Conservation (phyloP, 2,888 invertebrate genomes). For the Spodoptera exigua region DNA sequence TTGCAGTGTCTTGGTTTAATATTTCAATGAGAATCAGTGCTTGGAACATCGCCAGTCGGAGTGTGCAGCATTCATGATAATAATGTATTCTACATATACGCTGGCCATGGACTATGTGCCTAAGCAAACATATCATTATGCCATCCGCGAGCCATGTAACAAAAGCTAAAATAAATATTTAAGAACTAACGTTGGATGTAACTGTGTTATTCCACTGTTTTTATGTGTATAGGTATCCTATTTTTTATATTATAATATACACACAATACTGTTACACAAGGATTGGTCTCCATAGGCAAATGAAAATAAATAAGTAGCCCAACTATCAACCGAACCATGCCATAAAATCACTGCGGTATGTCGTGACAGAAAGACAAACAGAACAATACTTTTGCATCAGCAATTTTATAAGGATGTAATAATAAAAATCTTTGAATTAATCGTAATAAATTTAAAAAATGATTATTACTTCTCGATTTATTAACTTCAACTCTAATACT, state of each 20-base stretch:
- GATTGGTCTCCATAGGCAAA: too few relatives aligned
- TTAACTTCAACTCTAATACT: too few relatives aligned
- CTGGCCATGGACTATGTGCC: conserved; percentile 13
- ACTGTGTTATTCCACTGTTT: conserved; percentile 15
- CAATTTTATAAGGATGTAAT: too few relatives aligned
- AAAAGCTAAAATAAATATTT: conserved; percentile 22
- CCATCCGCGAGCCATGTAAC: conserved; percentile 23
- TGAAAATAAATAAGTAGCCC: too few relatives aligned
- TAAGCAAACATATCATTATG: conserved; percentile 40
- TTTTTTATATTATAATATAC: conserved; percentile 5
- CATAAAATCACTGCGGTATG: too few relatives aligned
- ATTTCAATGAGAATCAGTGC: conserved; percentile 86
- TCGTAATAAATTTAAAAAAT: too few relatives aligned
- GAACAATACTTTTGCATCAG: too few relatives aligned
- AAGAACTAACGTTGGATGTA: conserved; percentile 13
- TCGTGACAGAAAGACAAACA: too few relatives aligned
- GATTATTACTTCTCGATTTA: too few relatives aligned
- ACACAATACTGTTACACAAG: too few relatives aligned
- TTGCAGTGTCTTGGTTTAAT: conserved; percentile 87
- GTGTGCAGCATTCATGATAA: conserved; percentile 61
- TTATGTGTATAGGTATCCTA: conserved; percentile 12
- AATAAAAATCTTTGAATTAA: too few relatives aligned
- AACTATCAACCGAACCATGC: too few relatives aligned
- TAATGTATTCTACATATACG: conserved; percentile 52
- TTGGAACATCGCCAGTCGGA: conserved; percentile 83